phyloP scores from a whole-genome alignment of 2,797 vertebrate species.

The Alfaro cultratus region DNA sequence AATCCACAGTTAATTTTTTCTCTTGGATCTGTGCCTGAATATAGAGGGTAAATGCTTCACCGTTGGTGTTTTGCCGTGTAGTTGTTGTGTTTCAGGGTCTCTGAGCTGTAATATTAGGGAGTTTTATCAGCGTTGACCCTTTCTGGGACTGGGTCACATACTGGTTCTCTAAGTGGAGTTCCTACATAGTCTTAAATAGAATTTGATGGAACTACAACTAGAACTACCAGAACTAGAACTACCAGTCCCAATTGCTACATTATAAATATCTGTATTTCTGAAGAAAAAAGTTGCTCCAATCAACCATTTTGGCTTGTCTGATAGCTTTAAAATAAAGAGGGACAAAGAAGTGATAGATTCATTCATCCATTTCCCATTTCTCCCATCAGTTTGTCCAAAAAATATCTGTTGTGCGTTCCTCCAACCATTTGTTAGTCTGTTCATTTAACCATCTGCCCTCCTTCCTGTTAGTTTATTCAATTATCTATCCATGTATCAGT shows the following conservation, averaged over 20 bases:
- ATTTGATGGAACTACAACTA: background rate
- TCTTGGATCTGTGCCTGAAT: constrained; percentile 7
- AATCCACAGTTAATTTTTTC: background rate
- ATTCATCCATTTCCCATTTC: background rate
- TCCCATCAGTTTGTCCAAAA: background rate
- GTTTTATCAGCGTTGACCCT: background rate
- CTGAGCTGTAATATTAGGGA: background rate
- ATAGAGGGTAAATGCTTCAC: background rate
- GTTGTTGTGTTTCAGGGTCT: background rate
- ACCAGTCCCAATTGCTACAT: background rate
- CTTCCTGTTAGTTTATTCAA: background rate
- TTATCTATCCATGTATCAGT: background rate
- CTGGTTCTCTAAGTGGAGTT: background rate
- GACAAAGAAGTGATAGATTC: background rate
- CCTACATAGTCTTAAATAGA: background rate
- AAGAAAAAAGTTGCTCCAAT: background rate
- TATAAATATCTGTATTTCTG: background rate
- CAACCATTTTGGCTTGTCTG: background rate
- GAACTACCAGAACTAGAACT: background rate
- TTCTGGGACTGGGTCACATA: background rate
- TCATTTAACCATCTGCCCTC: background rate
- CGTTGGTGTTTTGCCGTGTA: background rate
- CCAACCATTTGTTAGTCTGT: background rate
- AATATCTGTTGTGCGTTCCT: no score
- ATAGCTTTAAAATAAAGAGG: background rate